Conservation (phyloP, 2,113 vertebrate genomes). For the Oncorhynchus clarkii region DNA sequence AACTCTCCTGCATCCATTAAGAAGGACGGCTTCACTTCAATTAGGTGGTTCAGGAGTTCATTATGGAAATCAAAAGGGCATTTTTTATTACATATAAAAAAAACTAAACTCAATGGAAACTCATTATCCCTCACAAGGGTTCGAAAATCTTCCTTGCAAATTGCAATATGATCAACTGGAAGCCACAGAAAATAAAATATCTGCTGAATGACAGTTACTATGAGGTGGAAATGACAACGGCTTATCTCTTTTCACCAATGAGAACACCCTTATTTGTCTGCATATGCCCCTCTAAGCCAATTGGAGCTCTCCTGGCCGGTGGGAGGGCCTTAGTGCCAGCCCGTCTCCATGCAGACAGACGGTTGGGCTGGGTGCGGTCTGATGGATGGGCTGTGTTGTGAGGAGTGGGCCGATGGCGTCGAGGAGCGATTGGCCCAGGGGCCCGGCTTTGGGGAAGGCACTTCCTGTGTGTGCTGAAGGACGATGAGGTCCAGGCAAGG, state of each 20-base stretch:
- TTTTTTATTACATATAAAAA: background rate
- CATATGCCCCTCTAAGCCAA: constrained; percentile 51
- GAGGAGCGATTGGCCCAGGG: constrained; percentile 68
- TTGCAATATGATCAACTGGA: background rate
- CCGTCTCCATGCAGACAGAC: constrained; percentile 59
- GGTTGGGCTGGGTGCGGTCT: constrained; percentile 60
- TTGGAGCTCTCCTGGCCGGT: constrained; percentile 39
- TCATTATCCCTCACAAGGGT: too few relatives aligned
- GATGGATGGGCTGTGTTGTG: constrained; percentile 63
- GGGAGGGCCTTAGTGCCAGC: constrained; percentile 55
- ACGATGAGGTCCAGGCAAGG: constrained; percentile 51
- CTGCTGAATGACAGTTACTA: background rate
- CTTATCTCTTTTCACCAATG: constrained; percentile 18
- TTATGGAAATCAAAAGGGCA: constrained; percentile 24
- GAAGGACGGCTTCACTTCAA: constrained; percentile 24
- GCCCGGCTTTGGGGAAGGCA: constrained; percentile 57
- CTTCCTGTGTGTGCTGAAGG: constrained; percentile 73
- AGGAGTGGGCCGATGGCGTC: constrained; percentile 63
- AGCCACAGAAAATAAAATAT: background rate
- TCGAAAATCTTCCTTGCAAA: too few relatives aligned
- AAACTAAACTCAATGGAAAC: too few relatives aligned
- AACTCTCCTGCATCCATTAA: constrained; percentile 34
- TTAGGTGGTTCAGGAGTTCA: constrained; percentile 39
- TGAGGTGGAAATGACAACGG: background rate
- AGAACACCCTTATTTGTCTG: constrained; percentile 33